phyloP scores from a whole-genome alignment of 2,113 vertebrate genomes.

The Sinocyclocheilus rhinocerous region DNA sequence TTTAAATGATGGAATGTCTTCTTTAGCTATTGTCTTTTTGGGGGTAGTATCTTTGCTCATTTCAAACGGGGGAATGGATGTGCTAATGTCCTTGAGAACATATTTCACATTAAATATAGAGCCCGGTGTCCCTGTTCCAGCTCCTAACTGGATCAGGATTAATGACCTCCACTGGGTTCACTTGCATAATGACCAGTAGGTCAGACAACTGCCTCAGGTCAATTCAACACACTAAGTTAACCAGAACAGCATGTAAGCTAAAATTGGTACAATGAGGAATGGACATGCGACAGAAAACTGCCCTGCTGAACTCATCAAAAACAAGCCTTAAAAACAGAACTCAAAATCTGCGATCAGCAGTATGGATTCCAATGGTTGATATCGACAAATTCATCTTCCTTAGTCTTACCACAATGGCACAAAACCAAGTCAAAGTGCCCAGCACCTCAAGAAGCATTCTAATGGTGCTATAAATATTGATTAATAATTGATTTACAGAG shows the following conservation, averaged over 20 bases:
- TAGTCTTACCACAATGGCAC: conserved; percentile 1
- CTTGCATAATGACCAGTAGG: conserved; percentile 33
- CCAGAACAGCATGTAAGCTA: conserved; percentile 21
- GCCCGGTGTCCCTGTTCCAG: conserved; percentile 27
- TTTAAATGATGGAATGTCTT: conserved; percentile 3
- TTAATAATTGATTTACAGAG: conserved; percentile 20
- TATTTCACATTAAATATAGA: conserved; percentile 1
- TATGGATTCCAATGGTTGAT: background rate
- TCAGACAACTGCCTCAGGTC: background rate
- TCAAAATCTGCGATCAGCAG: conserved; percentile 1
- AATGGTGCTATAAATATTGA: conserved; percentile 34
- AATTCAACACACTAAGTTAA: background rate
- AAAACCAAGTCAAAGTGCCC: conserved; percentile 15
- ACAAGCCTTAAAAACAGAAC: conserved; percentile 11
- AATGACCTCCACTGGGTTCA: conserved; percentile 25
- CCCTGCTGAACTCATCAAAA: conserved; percentile 16
- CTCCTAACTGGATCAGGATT: conserved; percentile 1
- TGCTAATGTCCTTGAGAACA: conserved; percentile 19
- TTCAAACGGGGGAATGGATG: background rate
- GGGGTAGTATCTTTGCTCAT: background rate
- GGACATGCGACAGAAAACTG: background rate
- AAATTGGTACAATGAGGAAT: conserved; percentile 27
- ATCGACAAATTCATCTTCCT: background rate
- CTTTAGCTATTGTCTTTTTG: background rate
- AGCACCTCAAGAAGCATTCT: background rate